Evolutionary conservation across 2,113 vertebrate genomes (phyloP).

Genomic region (Ameiurus melas): DNA sequence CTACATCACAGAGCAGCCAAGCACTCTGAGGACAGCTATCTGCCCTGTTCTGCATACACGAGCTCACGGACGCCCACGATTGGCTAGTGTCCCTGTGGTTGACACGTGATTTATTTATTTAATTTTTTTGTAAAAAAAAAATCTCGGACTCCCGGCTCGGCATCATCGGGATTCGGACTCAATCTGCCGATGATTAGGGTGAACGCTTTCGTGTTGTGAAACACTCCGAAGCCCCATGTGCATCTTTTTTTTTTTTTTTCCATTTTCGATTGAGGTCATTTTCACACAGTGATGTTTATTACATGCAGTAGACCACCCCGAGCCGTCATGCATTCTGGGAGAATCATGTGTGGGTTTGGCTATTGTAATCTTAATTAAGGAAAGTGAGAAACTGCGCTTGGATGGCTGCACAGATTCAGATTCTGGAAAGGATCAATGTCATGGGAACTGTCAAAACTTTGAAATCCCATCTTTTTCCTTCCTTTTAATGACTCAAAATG

Average conservation of each 20-base stretch:
- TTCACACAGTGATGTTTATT: background rate
- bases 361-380: slow-evolving; percentile 24
- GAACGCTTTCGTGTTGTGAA: background rate
- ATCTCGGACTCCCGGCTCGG: too few species aligned
- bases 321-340: background rate
- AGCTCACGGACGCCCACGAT: background rate
- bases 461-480: slow-evolving; percentile 40
- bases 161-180: background rate
- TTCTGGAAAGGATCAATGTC: slow-evolving; percentile 27
- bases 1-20: background rate
- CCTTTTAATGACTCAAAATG: slow-evolving; percentile 26
- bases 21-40: too few species aligned
- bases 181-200: background rate
- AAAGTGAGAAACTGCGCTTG: slow-evolving; percentile 24
- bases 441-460: slow-evolving; percentile 32
- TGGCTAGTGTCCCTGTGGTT: background rate
- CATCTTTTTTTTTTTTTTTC: background rate
- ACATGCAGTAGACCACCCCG: background rate
- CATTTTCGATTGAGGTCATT: background rate
- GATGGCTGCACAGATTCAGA: slow-evolving; percentile 7
- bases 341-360: slow-evolving; percentile 7
- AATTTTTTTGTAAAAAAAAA: too few species aligned
- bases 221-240: background rate
- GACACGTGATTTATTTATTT: too few species aligned
- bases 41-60: background rate